These are phyloP conservation scores for Nemapogon koenigi DNA, from an alignment of 2,888 invertebrate species.

Conservation along the genomic window DNA sequence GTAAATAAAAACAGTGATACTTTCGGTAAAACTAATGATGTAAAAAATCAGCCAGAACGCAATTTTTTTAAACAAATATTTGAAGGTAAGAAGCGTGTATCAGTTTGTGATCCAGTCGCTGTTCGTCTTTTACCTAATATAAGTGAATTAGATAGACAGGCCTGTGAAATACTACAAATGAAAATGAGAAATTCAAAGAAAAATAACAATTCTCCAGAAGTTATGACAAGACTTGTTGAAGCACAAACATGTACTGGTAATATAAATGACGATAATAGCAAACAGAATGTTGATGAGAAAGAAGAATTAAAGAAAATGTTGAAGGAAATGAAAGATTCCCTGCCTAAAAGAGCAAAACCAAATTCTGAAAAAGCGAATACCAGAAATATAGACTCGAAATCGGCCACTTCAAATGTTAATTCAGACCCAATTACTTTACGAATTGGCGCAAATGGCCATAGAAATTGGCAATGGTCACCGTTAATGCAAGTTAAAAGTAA, in stretches of 20 bases:
- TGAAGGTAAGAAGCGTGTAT: slow-evolving; percentile 46
- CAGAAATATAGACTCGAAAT: background rate
- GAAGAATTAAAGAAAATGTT: slow-evolving; percentile 73
- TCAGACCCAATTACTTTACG: slow-evolving; percentile 44
- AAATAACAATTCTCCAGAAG: no score
- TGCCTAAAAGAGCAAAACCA: slow-evolving; percentile 67
- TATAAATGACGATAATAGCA: slow-evolving; percentile 1
- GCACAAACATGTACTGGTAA: no score
- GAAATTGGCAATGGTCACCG: slow-evolving; percentile 1
- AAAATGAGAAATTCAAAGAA: slow-evolving; percentile 42
- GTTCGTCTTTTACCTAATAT: slow-evolving; percentile 74
- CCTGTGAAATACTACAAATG: slow-evolving; percentile 70
- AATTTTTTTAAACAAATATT: slow-evolving; percentile 61
- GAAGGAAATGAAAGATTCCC: slow-evolving; percentile 79
- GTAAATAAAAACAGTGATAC: slow-evolving; percentile 18
- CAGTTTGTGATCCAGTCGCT: slow-evolving; percentile 42
- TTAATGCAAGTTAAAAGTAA: background rate
- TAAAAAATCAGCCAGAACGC: slow-evolving; percentile 51
- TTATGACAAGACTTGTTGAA: no score
- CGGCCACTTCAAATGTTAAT: background rate
- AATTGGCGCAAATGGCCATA: slow-evolving; percentile 25
- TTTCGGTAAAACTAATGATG: slow-evolving; percentile 34
- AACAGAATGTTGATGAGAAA: slow-evolving; percentile 55
- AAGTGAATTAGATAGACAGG: slow-evolving; percentile 81
- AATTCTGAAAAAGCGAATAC: background rate